Evolutionary conservation across 2,797 vertebrate species (phyloP).

Genomic region (Phoxinus dragarum): DNA sequence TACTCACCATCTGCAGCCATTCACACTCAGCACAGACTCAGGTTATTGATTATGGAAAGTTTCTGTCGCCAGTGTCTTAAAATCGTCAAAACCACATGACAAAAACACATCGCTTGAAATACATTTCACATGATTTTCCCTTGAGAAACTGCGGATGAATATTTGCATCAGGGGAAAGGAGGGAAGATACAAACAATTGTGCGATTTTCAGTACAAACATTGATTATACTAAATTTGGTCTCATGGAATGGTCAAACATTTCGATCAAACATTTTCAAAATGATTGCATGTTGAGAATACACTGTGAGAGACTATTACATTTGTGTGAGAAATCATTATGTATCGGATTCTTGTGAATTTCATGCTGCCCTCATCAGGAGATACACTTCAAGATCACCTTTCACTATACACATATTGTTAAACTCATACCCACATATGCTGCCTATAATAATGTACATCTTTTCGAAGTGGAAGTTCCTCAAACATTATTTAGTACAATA

Average conservation of each 20-base stretch:
- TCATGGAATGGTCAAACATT: conserved; percentile 53
- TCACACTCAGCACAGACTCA: conserved; percentile 15
- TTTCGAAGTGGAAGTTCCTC: conserved; percentile 77
- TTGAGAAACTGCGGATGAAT: conserved; percentile 28
- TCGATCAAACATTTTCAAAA: conserved; percentile 43
- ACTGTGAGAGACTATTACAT: conserved; percentile 44
- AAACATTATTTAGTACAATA: conserved; percentile 86
- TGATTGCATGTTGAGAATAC: conserved; percentile 36
- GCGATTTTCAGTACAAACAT: conserved; percentile 45
- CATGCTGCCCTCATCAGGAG: conserved; percentile 77
- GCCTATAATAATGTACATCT: conserved; percentile 82
- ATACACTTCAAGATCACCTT: conserved; percentile 70
- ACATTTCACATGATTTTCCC: conserved; percentile 17
- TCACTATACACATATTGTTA: conserved; percentile 86
- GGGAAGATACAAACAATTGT: conserved; percentile 36
- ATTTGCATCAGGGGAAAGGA: conserved; percentile 34
- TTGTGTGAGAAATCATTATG: conserved; percentile 56
- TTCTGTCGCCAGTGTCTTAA: conserved; percentile 28
- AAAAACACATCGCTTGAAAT: conserved; percentile 20
- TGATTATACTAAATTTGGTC: conserved; percentile 41
- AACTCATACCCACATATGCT: conserved; percentile 79
- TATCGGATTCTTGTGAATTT: conserved; percentile 66
- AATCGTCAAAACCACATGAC: conserved; percentile 10
- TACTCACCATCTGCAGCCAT: conserved; percentile 45
- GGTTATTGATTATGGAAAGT: conserved; percentile 10